Evolutionary conservation across 2,888 invertebrate genomes (phyloP), one percentile per base, ranked within the genome.

Genomic region (Drosophila cracens): DNA sequence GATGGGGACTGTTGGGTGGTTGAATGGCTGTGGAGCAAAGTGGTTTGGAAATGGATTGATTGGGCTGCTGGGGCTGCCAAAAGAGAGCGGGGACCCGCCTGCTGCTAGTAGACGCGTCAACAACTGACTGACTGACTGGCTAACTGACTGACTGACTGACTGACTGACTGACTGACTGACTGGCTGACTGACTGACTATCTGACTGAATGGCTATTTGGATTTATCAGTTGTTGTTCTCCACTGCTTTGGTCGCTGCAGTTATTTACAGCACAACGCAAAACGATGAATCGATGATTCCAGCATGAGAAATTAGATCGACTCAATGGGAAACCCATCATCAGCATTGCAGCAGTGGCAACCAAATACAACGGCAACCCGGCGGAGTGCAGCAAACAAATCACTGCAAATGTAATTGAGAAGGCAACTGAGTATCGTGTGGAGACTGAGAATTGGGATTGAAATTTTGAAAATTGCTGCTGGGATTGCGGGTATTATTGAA

Each of bases 291-390:
- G 90, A 88, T 87, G 90, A 89, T 86, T 83, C 74, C 86, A 75
- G 76, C 88, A 90, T 90, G 90, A 90, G 90, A 90, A 90, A 89
- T 90, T 90, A 90, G 89, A 90, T 89, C 90, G 83, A 84, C 71
- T 74, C 79, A 76, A 73, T 67, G 67, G 82, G 74, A 76, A 73
- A 82, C 73, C 87, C 87, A 81, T 89, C 90, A 90, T 83, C 89
- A 74, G 78, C 83, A 84, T 58, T 74, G 87, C 87, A 69, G 71
- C 76, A 74, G 34, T 63, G 46, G 72, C 43, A 71, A 27, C 64
- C 62, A n/a, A 54, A 48, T 33, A 65, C 46, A 67, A 53, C 56
- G n/a, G 29, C 36, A 43, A 76, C 62, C 61, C 71, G 59, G 53
- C 67, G 46, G 58, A 78, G 57, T 67, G 71, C 70, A 67, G 70